phyloP scores from a whole-genome alignment of 2,888 invertebrate species.

The Ichneumon xanthorius region DNA sequence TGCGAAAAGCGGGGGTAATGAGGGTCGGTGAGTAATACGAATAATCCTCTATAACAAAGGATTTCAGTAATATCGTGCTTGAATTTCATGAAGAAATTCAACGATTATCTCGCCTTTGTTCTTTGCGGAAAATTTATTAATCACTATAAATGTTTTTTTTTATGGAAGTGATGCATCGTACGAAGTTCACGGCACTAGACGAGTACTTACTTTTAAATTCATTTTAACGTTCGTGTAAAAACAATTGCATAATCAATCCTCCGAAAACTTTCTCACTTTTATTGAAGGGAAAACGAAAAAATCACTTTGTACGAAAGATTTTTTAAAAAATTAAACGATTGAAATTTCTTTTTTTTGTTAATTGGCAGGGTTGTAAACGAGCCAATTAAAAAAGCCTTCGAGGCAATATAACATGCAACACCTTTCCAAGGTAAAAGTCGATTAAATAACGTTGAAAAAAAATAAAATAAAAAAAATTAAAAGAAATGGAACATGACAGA shows the following conservation, averaged over 20 bases:
- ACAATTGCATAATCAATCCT: not conserved
- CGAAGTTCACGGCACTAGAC: not conserved
- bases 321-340: no score
- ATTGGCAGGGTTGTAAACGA: no score
- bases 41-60: not conserved
- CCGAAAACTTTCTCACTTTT: no score
- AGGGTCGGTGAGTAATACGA: not conserved
- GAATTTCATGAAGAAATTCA: not conserved
- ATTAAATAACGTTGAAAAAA: no score
- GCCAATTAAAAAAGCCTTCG: no score
- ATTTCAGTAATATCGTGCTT: not conserved
- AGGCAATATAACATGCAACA: no score
- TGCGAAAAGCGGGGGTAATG: not conserved
- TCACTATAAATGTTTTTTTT: not conserved
- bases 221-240: not conserved
- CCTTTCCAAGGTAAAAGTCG: no score
- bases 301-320: no score
- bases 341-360: no score
- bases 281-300: no score
- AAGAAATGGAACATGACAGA: not conserved
- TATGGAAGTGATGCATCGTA: not conserved
- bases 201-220: not conserved
- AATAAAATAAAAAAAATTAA: not conserved
- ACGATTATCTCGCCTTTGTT: conserved; percentile 7
- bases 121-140: not conserved